These are phyloP conservation scores for Nyctibius grandis DNA, from an alignment of 2,797 vertebrate genomes.

Conservation along the genomic window DNA sequence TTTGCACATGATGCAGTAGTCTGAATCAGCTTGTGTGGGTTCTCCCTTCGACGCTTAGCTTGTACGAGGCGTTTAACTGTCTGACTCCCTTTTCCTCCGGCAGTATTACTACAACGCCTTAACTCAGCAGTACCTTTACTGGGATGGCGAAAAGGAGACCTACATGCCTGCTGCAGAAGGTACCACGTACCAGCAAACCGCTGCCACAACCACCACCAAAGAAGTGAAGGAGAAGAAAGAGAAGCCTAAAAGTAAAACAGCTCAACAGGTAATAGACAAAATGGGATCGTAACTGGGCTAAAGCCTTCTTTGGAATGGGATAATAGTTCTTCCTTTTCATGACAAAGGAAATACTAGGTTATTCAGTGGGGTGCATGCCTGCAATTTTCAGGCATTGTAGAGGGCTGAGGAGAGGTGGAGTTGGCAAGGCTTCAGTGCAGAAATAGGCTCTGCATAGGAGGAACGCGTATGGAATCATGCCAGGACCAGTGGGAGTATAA, in stretches of 20 bases:
- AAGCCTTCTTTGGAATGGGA: background rate
- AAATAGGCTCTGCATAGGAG: conserved; percentile 40
- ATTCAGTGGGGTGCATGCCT: background rate
- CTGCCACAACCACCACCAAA: conserved; percentile 73
- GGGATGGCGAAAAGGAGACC: conserved; percentile 94
- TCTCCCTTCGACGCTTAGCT: background rate
- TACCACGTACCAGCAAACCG: conserved; percentile 58
- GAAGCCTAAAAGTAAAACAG: conserved; percentile 98
- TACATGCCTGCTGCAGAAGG: conserved; percentile 86
- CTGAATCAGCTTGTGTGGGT: background rate
- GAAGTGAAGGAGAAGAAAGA: conserved; percentile 96
- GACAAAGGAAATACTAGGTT: background rate
- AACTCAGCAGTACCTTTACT: conserved; percentile 98
- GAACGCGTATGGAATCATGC: background rate
- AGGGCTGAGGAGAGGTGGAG: background rate
- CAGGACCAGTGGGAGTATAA: conserved; percentile 46
- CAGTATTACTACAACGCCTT: conserved; percentile 99
- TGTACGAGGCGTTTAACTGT: background rate
- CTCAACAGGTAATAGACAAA: conserved; percentile 85
- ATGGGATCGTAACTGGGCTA: background rate
- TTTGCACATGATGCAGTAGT: background rate
- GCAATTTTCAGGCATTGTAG: background rate
- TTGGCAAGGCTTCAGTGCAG: conserved; percentile 14
- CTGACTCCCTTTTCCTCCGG: background rate
- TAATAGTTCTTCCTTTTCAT: background rate